Evolutionary conservation across 1,140 invertebrate genomes (phyloP), one percentile per base, ranked within the genome.

Genomic region (Tenebrio molitor): DNA sequence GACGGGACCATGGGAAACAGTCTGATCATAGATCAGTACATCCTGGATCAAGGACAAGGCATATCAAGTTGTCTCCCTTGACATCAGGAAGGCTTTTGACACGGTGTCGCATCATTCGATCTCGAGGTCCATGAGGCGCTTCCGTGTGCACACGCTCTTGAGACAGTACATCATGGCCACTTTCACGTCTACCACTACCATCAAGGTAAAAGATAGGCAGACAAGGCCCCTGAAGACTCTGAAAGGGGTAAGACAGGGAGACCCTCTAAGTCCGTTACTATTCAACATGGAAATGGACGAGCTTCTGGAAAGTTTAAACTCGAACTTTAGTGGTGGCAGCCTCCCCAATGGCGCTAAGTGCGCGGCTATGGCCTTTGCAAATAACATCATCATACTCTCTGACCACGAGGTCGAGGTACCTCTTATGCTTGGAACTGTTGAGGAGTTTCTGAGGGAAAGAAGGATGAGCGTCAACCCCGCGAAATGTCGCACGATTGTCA

Each of bases 241-340:
- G 0, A 72, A 78, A 39, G 86, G 85, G 0, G 85, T 86, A 0
- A 80, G 83, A 36, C 86, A 87, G 65, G 85, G 86, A 0, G 84
- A 87, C 46, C 83, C 84, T 0, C 75, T 87, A 5, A 83, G 81
- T 0, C 83, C 84, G 0, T 15, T 85, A 0, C 74, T 86, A 1
- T 87, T 86, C 65, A 86, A 86, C 69, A 46, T 83, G 21, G 81
- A 81, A 0, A 81, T 86, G 65, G 83, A 87, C 42, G 63, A 78
- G 0, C 69, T 29, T 68, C 50, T 23, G 73, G 72, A 39, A 29
- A 23, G 15, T 3, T 7, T 67, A 4, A 71, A 71, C 21, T 1
- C 5, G 0, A 8, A n/a, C 1, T 12, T 33, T 16, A 7, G 25
- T 1, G 69, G 75, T 1, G 72, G 69, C 21, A 53, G 64, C 2